Base-by-base conservation (phyloP, 1,140 invertebrate species). In the Cheumatopsyche charites region DNA sequence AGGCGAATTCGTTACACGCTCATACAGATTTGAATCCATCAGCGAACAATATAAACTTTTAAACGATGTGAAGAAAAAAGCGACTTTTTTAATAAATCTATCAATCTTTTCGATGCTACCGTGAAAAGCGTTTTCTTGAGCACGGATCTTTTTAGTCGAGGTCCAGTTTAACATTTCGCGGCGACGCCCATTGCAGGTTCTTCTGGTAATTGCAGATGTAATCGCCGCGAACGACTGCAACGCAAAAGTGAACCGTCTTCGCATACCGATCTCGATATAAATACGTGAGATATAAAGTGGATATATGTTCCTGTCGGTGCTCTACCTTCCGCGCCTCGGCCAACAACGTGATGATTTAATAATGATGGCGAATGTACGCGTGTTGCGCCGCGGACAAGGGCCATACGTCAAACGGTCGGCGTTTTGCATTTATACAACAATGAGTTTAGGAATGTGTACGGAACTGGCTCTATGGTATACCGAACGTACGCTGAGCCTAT, bases 191-290 rank as follows among this genome's bases (percentile, higher is more conserved):
- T 45, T 66, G 63, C 63, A 15, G 23, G 63, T 66, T 47, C 41
- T 17, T 17, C 42, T 47, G n/a, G 63, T 66, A 66, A 66, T 66
- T 66, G 63, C 63, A 66, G 63, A 66, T 66, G 63, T 66, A 66
- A 66, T 66, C 63, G 63, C 15, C 41, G 23, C 42, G 36, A 26
- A 47, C 41, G 25, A 58, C 55, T 21, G 17, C 49, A 55, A 55
- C 49, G 17, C 11, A 12, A 55, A 23, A 12, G 17, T 9, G 9
- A 58, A 58, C 55, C 17, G 23, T 26, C 17, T 21, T 17, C 9
- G 49, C 21, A 17, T 12, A 55, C 21, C 55, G 17, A 58, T 25
- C 21, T 17, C 5, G 9, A 19, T 21, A 58, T 58, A 12, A 23
- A 58, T 19, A 17, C 55, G 55, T 58, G 1, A 2, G 13, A 15